Base-by-base conservation (phyloP, 2,113 vertebrate genomes). In the Apodemus speciosus region DNA sequence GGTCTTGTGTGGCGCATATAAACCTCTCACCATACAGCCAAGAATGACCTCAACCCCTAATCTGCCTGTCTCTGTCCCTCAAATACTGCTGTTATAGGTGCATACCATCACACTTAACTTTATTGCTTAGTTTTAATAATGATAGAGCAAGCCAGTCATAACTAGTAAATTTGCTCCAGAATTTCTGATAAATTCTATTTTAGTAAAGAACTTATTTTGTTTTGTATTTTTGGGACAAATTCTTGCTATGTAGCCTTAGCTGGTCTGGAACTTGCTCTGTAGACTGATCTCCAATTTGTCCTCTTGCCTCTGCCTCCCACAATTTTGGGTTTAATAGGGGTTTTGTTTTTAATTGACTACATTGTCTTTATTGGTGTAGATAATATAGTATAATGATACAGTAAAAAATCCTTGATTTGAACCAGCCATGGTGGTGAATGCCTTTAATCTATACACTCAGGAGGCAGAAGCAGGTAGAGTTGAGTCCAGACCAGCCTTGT, bases 71-170 rank as follows among this genome's bases (percentile, higher is more conserved):
- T 40, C 66, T 40, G 23, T 51, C 35, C 71, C 21, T 86, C 21
- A 27, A 27, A 10, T 72, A 25, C 4, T 30, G 25, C 15, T 30
- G 38, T 58, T 40, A 32, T 7, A 21, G n/a, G 15, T 15, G 20
- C 53, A 38, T 56, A 11, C 66, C 35, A 40, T 53, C 46, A 86
- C 15, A 56, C n/a, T 35, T 71, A 40, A n/a, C n/a, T 89, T 46
- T 91, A 40, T 89, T 87, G 66, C 13, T 81, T 92, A 91, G 64
- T 95, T 92, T 93, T 83, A 94, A 56, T 94, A 56, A 64, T 85
- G 66, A 85, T 20, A 35, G 38, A 93, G 40, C 66, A 81, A 81
- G 51, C 35, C 87, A 80, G 79, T 87, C 81, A 88, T 92, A 91
- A 93, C 89, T 92, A 66, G 38, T 69, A 89, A 77, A 68, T 94